Percentiles rank a stretch among this genome's conserved stretches.
phyloP scores from a whole-genome alignment of 2,113 vertebrate species.

The Hiodon tergisus region DNA sequence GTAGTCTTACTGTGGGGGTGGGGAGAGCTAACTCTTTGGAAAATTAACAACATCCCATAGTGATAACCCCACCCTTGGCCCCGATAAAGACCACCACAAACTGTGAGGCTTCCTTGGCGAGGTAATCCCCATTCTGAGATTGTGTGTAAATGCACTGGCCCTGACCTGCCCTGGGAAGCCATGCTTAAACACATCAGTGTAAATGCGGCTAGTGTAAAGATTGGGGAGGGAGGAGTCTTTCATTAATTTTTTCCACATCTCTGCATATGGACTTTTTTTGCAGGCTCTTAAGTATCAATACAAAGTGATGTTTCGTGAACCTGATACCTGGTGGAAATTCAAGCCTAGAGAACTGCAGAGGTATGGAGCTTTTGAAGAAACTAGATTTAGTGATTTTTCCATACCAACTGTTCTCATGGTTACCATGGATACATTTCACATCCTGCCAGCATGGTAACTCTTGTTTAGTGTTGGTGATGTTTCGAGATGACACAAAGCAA shows the following conservation, averaged over 20 bases:
- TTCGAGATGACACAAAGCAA: not conserved
- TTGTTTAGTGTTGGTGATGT: not conserved
- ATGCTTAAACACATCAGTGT: not conserved
- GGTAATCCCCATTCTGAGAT: too few relatives aligned
- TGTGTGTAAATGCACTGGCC: too few relatives aligned
- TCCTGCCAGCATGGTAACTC: not conserved
- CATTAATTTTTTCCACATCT: not conserved
- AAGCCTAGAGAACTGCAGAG: slow-evolving; percentile 89
- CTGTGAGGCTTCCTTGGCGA: too few relatives aligned
- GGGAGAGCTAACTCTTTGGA: too few relatives aligned
- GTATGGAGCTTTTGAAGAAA: slow-evolving; percentile 56
- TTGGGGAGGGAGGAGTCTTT: not conserved
- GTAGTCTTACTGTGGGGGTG: too few relatives aligned
- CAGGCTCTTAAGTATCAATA: slow-evolving; percentile 85
- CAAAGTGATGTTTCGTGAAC: slow-evolving; percentile 86
- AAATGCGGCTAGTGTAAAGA: not conserved
- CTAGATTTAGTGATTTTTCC: not conserved
- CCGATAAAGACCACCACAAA: too few relatives aligned
- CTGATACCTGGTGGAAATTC: slow-evolving; percentile 94
- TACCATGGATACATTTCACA: not conserved
- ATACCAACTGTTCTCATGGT: not conserved
- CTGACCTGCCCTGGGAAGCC: too few relatives aligned
- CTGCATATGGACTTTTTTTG: slow-evolving; percentile 17
- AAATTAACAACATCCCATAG: too few relatives aligned
- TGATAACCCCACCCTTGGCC: too few relatives aligned